These are phyloP conservation scores for Tridacna gigas DNA, from an alignment of 2,888 invertebrate species.

Conservation along the genomic window DNA sequence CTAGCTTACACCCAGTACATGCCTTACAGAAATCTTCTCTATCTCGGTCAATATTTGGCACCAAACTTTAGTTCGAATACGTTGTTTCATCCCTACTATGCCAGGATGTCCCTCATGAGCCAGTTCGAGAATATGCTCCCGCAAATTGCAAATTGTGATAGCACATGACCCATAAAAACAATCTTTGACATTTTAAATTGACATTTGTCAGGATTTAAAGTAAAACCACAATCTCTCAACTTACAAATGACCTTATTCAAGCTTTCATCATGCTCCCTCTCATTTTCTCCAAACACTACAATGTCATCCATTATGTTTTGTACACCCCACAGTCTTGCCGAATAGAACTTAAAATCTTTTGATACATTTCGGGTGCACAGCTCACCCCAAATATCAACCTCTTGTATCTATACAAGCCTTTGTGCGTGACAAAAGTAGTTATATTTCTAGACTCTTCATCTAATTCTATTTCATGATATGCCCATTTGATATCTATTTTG, in stretches of 20 bases:
- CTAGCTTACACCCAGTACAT: constrained; percentile 51
- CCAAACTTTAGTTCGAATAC: constrained; percentile 52
- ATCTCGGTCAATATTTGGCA: constrained; percentile 53
- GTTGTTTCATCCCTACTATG: constrained; percentile 44
- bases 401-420: constrained; percentile 52
- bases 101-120: constrained; percentile 61
- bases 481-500: constrained; percentile 58
- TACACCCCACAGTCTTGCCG: constrained; percentile 46
- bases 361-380: constrained; percentile 58
- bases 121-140: constrained; percentile 29
- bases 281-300: constrained; percentile 52
- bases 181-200: constrained; percentile 58
- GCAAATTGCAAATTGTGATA: constrained; percentile 30
- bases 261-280: constrained; percentile 53
- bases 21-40: constrained; percentile 27
- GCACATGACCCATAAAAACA: constrained; percentile 53
- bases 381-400: constrained; percentile 49
- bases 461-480: constrained; percentile 43
- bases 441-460: constrained; percentile 36
- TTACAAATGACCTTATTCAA: constrained; percentile 48
- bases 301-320: constrained; percentile 48
- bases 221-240: constrained; percentile 54
- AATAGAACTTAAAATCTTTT: constrained; percentile 35
- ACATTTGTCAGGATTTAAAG: constrained; percentile 63
- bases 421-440: constrained; percentile 57